These are phyloP conservation scores for Gymnocheta viridis DNA, from an alignment of 2,888 invertebrate genomes.

Conservation along the genomic window DNA sequence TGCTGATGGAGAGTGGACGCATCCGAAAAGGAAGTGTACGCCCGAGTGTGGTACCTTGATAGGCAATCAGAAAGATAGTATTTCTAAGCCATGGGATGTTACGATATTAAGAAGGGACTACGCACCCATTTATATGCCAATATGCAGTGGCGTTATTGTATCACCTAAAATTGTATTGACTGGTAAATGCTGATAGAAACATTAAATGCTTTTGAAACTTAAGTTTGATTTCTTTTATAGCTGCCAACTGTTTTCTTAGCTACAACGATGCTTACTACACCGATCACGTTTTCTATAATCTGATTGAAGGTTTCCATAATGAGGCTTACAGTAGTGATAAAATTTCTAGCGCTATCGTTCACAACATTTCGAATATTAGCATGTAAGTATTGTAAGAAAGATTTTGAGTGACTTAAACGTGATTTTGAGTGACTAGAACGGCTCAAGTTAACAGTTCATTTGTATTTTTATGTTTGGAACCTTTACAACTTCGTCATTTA, in stretches of 20 bases:
- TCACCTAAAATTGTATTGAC: slow-evolving; percentile 74
- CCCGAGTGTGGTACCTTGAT: slow-evolving; percentile 74
- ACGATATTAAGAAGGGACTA: slow-evolving; percentile 71
- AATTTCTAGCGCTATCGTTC: slow-evolving; percentile 42
- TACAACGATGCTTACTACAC: slow-evolving; percentile 35
- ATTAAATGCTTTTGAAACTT: neutral
- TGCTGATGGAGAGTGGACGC: slow-evolving; percentile 74
- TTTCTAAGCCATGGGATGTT: slow-evolving; percentile 77
- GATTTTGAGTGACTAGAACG: neutral
- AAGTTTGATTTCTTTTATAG: slow-evolving; percentile 26
- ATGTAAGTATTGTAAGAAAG: slow-evolving; percentile 42
- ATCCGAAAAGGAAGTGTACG: slow-evolving; percentile 72
- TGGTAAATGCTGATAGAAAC: slow-evolving; percentile 62
- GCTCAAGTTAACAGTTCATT: neutral
- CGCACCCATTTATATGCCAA: slow-evolving; percentile 52
- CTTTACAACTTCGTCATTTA: too few species aligned
- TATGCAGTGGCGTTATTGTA: slow-evolving; percentile 75
- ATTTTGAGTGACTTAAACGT: neutral
- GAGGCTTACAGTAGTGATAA: slow-evolving; percentile 29
- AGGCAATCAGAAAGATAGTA: slow-evolving; percentile 17
- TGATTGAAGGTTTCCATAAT: slow-evolving; percentile 62
- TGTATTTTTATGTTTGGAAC: too few species aligned
- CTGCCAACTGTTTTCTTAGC: slow-evolving; percentile 59
- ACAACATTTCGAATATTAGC: slow-evolving; percentile 69
- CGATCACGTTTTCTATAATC: slow-evolving; percentile 58